phyloP scores from a whole-genome alignment of 2,797 vertebrate genomes.

The Sebastes umbrosus region DNA sequence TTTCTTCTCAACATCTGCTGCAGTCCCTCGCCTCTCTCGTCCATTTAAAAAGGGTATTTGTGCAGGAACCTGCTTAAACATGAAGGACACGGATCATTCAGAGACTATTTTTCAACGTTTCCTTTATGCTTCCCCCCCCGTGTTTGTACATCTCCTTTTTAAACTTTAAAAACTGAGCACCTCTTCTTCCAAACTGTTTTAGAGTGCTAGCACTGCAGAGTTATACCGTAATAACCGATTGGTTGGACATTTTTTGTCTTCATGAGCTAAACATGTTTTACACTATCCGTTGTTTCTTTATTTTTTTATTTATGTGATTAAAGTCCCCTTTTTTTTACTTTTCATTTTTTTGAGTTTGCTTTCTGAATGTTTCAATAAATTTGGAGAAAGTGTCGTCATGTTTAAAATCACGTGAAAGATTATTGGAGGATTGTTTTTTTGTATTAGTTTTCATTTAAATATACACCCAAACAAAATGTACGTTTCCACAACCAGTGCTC shows the following conservation, averaged over 20 bases:
- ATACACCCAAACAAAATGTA: not conserved
- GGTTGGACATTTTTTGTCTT: not conserved
- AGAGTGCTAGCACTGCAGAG: constrained; percentile 9
- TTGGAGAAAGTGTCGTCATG: constrained; percentile 36
- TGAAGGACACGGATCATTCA: constrained; percentile 29
- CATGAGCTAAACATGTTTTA: constrained; percentile 7
- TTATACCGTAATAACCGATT: constrained; percentile 7
- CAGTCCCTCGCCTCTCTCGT: constrained; percentile 54
- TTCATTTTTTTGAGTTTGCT: constrained; percentile 27
- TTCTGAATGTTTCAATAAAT: constrained; percentile 60
- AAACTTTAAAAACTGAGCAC: constrained; percentile 25
- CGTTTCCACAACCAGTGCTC: not conserved
- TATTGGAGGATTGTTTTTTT: not conserved
- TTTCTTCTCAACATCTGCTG: constrained; percentile 74
- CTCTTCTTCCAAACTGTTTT: constrained; percentile 3
- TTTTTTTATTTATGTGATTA: constrained; percentile 42
- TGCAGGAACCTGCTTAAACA: constrained; percentile 7
- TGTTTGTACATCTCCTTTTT: constrained; percentile 1
- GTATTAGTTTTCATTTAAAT: not conserved
- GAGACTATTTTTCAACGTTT: not conserved
- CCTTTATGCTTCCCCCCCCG: not conserved
- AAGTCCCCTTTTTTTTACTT: constrained; percentile 29
- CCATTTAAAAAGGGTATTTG: not conserved
- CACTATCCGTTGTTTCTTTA: not conserved
- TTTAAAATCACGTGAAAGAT: not conserved